Conservation (phyloP, 1,140 invertebrate genomes). For the Ips typographus region DNA sequence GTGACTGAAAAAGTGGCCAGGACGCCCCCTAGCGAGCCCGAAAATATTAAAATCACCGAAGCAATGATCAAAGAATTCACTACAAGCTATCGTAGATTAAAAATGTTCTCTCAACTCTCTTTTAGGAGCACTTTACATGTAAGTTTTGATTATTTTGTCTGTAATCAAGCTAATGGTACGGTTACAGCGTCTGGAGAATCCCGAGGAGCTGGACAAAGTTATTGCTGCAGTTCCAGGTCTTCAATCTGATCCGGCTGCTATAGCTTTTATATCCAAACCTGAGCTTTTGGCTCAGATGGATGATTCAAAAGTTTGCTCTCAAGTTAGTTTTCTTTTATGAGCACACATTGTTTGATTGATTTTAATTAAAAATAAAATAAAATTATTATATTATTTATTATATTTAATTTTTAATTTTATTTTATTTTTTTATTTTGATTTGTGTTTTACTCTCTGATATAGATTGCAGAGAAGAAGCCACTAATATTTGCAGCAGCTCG, state of each 20-base stretch:
- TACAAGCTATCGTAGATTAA: slow-evolving; percentile 55
- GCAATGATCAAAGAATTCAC: slow-evolving; percentile 53
- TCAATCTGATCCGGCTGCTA: slow-evolving; percentile 57
- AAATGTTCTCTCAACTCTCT: slow-evolving; percentile 51
- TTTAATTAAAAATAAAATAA: background rate
- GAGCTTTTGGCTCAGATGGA: slow-evolving; percentile 59
- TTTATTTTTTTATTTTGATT: background rate
- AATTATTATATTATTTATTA: no score
- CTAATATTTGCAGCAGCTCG: slow-evolving; percentile 56
- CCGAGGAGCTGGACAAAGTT: slow-evolving; percentile 60
- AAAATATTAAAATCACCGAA: slow-evolving; percentile 50
- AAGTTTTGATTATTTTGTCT: slow-evolving; percentile 11
- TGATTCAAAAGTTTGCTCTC: slow-evolving; percentile 52
- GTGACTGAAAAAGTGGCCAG: slow-evolving; percentile 55
- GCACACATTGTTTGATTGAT: no score
- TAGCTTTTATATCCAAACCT: slow-evolving; percentile 61
- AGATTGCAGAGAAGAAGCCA: slow-evolving; percentile 57
- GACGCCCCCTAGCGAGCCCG: slow-evolving; percentile 36
- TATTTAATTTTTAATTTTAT: background rate
- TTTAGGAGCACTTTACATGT: slow-evolving; percentile 55
- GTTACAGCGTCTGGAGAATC: slow-evolving; percentile 54
- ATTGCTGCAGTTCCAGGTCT: slow-evolving; percentile 57
- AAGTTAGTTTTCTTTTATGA: slow-evolving; percentile 14
- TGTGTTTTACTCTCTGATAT: slow-evolving; percentile 36
- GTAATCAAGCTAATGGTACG: background rate